These are phyloP conservation scores for Gobiocypris rarus DNA, from an alignment of 2,113 vertebrate species.

Conservation along the genomic window DNA sequence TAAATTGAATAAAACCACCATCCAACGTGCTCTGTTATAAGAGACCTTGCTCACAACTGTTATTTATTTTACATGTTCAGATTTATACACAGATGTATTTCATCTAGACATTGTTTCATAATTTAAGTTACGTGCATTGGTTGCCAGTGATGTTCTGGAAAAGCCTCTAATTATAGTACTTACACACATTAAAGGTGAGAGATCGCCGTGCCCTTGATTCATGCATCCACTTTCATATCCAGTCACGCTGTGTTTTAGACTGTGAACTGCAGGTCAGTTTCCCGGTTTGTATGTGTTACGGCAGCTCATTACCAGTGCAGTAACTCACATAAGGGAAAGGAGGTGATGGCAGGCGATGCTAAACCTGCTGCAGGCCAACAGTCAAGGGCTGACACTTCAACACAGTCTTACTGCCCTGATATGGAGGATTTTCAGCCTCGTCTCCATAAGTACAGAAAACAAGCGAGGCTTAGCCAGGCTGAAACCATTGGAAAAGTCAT, in stretches of 20 bases:
- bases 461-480: constrained; percentile 70
- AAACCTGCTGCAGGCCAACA: constrained; percentile 9
- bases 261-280: constrained; percentile 13
- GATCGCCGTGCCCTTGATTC: neutral
- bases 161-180: constrained; percentile 12
- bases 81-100: neutral
- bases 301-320: neutral
- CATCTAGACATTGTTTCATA: neutral
- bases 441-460: constrained; percentile 75
- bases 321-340: neutral
- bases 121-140: neutral
- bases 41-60: neutral
- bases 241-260: neutral
- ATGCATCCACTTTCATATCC: neutral
- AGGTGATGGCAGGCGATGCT: neutral
- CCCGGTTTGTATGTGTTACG: neutral
- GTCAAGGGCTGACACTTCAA: constrained; percentile 21
- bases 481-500: constrained; percentile 74
- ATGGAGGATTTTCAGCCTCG: constrained; percentile 59
- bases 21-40: constrained; percentile 16
- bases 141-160: neutral
- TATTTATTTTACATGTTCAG: neutral
- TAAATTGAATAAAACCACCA: neutral
- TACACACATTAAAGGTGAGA: neutral
- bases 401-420: neutral